Base-by-base conservation (phyloP, 2,797 vertebrate genomes). In the Corythornis leucogaster region DNA sequence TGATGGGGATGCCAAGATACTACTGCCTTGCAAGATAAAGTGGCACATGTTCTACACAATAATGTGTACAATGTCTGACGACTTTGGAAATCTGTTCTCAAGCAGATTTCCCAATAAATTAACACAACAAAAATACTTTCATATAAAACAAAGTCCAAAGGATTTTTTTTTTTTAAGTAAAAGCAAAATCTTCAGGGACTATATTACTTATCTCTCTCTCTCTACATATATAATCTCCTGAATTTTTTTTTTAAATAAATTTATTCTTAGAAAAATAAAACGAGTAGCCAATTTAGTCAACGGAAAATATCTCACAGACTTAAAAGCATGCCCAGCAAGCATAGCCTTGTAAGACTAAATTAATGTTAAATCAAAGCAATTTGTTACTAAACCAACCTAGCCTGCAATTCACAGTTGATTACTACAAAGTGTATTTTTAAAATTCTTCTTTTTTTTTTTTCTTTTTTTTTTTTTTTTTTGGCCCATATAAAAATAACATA, bases 401-500 rank as follows among this genome's bases (percentile, higher is more conserved):
- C 95, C 96, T 96, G 95, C 96, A 97, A 95, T 97, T 98, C 98
- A 98, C 97, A 98, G 97, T 96, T 92, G 95, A 96, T 96, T 92
- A 96, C 96, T 96, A 97, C 95, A 97, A 97, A 98, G 96, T 97
- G 95, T 97, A 88, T 94, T 92, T 89, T 94, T 92, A 61, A 93
- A 95, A 75, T 30, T 28, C 71, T 80, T 77, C 55, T 84, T 87
- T 85, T 87, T 93, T 97, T 98, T 97, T 97, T 61, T 85, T 93
- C 97, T 98, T 97, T 33, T 33, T 33, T 33, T 87, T 92, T 61
- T 92, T 87, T 87, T 87, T 93, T 97, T 98, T 97, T 97, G 97
- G 97, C 97, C 97, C 97, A 97, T 98, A 98, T 97, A 98, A 98
- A 98, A 98, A 98, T 98, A 98, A 98, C 96, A 57, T 98, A 97